A percentile compares a stretch with the other conserved stretches of the same genome.
These are phyloP conservation scores for Trididemnum clinides DNA, from an alignment of 23 tunicate genomes.

Conservation along the genomic window DNA sequence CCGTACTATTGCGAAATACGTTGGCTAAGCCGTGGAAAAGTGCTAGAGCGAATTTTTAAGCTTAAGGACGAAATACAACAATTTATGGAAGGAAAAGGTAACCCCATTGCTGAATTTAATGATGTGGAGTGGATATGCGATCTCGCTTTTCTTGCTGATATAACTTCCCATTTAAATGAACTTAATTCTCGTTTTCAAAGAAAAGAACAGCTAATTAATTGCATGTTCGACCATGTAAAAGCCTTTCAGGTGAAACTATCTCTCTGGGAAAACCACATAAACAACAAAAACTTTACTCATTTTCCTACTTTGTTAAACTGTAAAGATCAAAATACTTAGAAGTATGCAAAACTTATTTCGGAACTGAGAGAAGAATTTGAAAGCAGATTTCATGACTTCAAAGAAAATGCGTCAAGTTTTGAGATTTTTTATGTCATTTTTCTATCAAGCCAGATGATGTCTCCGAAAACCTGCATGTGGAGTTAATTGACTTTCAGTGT, in stretches of 20 bases:
- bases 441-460: conserved; percentile 32
- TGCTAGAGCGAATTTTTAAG: conserved; percentile 53
- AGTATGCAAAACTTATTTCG: conserved; percentile 29
- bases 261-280: conserved; percentile 59
- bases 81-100: conserved; percentile 29
- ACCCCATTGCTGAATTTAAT: conserved; percentile 41
- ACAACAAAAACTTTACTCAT: conserved; percentile 55
- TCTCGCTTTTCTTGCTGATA: conserved; percentile 26
- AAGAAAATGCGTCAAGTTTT: not conserved
- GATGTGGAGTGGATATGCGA: conserved; percentile 36
- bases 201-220: conserved; percentile 12
- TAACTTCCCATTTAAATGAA: conserved; percentile 50
- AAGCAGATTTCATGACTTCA: conserved; percentile 22
- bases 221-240: conserved; percentile 57
- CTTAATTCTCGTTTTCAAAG: conserved; percentile 41
- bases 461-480: conserved; percentile 39
- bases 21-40: conserved; percentile 46
- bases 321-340: conserved; percentile 41
- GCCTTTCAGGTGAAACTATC: conserved; percentile 59
- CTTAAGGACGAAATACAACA: conserved; percentile 58
- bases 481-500: conserved; percentile 28
- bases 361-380: conserved; percentile 33
- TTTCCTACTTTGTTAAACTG: conserved; percentile 50
- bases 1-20: conserved; percentile 35
- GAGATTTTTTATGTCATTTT: conserved; percentile 14